Conservation (phyloP, 2,888 invertebrate genomes). For the Anorthoa munda region DNA sequence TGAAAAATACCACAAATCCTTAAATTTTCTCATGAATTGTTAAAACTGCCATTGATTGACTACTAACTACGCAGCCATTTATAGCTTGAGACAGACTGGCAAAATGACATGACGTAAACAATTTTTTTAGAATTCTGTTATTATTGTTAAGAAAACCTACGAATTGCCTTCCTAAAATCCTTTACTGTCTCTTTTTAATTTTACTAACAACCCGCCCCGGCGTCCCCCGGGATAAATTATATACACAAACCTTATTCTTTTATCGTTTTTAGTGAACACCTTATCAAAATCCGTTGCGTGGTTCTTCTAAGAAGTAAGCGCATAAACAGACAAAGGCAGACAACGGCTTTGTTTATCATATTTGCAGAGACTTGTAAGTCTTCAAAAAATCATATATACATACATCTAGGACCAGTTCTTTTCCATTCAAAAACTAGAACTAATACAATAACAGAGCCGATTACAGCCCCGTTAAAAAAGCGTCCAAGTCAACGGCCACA, state of each 20-base stretch:
- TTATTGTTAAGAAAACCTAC: too few species aligned
- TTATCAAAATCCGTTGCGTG: too few species aligned
- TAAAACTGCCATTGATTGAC: background rate
- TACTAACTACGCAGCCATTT: background rate
- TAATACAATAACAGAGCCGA: slow-evolving; percentile 58
- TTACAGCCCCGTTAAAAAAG: slow-evolving; percentile 62
- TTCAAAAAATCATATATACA: background rate
- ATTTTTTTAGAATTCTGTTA: too few species aligned
- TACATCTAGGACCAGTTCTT: background rate
- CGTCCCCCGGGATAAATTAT: too few species aligned
- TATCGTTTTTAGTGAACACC: too few species aligned
- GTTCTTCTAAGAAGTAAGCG: too few species aligned
- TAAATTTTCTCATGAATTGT: background rate
- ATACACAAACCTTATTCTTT: too few species aligned
- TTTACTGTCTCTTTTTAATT: background rate
- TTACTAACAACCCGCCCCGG: too few species aligned
- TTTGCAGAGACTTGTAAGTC: too few species aligned
- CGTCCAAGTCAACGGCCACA: slow-evolving; percentile 55
- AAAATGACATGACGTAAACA: background rate
- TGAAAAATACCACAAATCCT: background rate
- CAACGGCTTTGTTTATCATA: too few species aligned
- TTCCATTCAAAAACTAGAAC: slow-evolving; percentile 28
- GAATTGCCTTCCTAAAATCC: too few species aligned
- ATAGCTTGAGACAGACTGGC: background rate
- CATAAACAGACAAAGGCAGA: too few species aligned